Evolutionary conservation across 2,113 vertebrate species (phyloP), one percentile per base, ranked within the genome.

Genomic region (Podilymbus podiceps): DNA sequence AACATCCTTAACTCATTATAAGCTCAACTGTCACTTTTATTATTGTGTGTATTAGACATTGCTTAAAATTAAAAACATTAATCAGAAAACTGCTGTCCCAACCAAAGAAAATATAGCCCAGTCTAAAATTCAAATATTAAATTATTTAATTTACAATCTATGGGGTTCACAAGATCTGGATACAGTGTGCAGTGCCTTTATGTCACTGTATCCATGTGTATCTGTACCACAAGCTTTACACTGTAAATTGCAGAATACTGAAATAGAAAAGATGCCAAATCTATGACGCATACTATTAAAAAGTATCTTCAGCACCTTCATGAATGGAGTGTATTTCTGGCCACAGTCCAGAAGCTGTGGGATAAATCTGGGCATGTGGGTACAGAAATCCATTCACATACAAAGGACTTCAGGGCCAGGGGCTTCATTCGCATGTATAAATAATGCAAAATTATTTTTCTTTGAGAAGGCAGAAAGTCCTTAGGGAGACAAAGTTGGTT

Each of bases 11-110:
- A 98, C 97, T 97, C 97, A 97, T 96, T 97, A 97, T 90, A 97
- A 97, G 97, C 93, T 96, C 95, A 98, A 98, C 89, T 96, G 97
- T 96, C 97, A 97, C 93, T 98, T 98, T 98, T 98, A 98, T 98
- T 98, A 98, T 98, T 97, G 96, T 95, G 96, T 95, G 86, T 97
- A 98, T 98, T 98, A 97, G 97, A 97, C 96, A 95, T 92, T 87
- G 96, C 85, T 97, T 98, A 97, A 98, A 98, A 98, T 98, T 98
- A 98, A 98, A 98, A 98, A 97, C 98, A 98, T 98, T 98, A 96
- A 98, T 98, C 98, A 98, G 98, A 97, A 98, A 98, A 97, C 73
- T 97, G 95, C 94, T 97, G 97, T 98, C 97, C 97, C 97, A 95
- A 94, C 85, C 83, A 95, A 98, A 96, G 92, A 98, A 98, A 97